A percentile compares a stretch with the other conserved stretches of the same genome.
These are phyloP conservation scores for Clostera curtula DNA, from an alignment of 2,888 invertebrate genomes.

Conservation along the genomic window DNA sequence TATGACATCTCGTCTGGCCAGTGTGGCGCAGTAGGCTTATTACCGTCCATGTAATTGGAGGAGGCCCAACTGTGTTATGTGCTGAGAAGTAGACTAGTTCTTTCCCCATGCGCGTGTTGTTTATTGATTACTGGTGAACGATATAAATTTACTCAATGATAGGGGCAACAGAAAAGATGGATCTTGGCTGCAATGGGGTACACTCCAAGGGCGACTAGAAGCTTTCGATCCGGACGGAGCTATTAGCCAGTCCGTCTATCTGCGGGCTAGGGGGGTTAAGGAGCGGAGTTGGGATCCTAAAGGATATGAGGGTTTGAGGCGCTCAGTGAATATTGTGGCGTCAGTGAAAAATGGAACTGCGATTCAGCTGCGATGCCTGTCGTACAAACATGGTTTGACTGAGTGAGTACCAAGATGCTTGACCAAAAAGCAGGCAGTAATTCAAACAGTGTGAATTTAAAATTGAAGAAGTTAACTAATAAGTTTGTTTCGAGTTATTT, in stretches of 20 bases:
- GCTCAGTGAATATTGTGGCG: constrained; percentile 47
- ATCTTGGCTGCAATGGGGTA: constrained; percentile 79
- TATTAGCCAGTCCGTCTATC: constrained; percentile 34
- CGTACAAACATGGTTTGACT: constrained; percentile 64
- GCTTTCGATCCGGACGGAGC: constrained; percentile 52
- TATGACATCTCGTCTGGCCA: no score
- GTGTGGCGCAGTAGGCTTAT: no score
- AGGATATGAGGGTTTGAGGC: constrained; percentile 33
- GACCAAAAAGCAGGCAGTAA: no score
- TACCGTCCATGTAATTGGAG: no score
- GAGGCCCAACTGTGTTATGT: no score
- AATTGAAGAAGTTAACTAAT: no score
- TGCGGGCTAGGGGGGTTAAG: constrained; percentile 70
- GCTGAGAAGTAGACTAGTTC: no score
- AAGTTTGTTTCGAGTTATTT: no score
- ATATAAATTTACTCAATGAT: no score
- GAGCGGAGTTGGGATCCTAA: constrained; percentile 56
- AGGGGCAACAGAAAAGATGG: constrained; percentile 52
- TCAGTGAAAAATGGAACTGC: constrained; percentile 72
- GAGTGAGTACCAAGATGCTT: constrained; percentile 65
- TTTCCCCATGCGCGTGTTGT: no score
- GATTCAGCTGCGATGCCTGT: constrained; percentile 68
- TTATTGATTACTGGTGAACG: no score
- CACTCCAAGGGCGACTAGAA: constrained; percentile 73
- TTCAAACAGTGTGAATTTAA: no score